These are phyloP conservation scores for Phasia obesa DNA, from an alignment of 2,888 invertebrate genomes.

Conservation along the genomic window DNA sequence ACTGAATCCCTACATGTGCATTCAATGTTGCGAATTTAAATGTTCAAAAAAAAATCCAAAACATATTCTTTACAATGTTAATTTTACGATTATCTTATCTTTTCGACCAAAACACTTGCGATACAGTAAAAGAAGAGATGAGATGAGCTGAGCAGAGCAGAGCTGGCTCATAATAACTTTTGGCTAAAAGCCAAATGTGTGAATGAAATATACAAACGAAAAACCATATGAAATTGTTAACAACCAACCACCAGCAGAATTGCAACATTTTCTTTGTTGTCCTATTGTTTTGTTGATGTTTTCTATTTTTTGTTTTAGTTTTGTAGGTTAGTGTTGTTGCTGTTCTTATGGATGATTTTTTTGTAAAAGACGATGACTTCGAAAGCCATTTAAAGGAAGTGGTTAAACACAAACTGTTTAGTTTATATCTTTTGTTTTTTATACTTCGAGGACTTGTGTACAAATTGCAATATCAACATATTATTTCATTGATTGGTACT, in stretches of 20 bases:
- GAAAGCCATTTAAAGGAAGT: slow-evolving; percentile 20
- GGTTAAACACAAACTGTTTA: slow-evolving; percentile 38
- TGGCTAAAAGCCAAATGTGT: slow-evolving; percentile 59
- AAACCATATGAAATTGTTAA: slow-evolving; percentile 44
- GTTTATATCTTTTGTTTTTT: slow-evolving; percentile 6
- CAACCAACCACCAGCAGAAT: slow-evolving; percentile 39
- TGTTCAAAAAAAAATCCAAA: slow-evolving; percentile 21
- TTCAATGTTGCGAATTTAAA: slow-evolving; percentile 54
- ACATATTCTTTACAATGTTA: slow-evolving; percentile 24
- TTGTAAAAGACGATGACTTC: slow-evolving; percentile 14
- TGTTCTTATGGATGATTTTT: slow-evolving; percentile 22
- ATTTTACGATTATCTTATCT: slow-evolving; percentile 45
- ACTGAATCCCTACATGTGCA: slow-evolving; percentile 33
- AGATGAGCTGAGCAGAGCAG: not conserved
- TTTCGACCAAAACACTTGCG: slow-evolving; percentile 43
- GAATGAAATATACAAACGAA: slow-evolving; percentile 13
- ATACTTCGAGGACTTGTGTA: not conserved
- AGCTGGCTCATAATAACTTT: slow-evolving; percentile 51
- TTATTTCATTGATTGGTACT: slow-evolving; percentile 45
- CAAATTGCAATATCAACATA: slow-evolving; percentile 15
- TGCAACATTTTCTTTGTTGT: slow-evolving; percentile 4
- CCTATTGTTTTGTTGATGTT: slow-evolving; percentile 22
- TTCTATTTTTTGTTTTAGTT: slow-evolving; percentile 11
- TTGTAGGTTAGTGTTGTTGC: slow-evolving; percentile 28
- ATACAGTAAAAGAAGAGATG: no score